phyloP scores from a whole-genome alignment of 2,888 invertebrate species.

The Balanococcus diminutus region DNA sequence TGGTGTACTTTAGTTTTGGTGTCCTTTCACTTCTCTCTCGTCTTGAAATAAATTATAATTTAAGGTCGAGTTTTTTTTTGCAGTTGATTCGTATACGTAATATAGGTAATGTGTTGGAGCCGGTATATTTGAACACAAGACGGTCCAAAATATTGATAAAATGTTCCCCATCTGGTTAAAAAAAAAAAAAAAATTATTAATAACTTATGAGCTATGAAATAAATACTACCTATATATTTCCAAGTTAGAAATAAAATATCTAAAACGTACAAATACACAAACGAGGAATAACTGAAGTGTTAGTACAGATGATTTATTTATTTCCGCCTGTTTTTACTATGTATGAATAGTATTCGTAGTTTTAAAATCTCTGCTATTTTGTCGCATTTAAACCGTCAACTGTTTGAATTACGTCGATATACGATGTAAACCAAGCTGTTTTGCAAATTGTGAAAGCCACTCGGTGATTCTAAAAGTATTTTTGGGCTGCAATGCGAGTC shows the following conservation, averaged over 20 bases:
- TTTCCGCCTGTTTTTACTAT: background rate
- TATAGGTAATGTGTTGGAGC: too few species aligned
- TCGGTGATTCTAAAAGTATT: background rate
- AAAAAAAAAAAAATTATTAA: too few species aligned
- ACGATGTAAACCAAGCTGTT: background rate
- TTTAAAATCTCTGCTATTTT: background rate
- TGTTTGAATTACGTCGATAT: background rate
- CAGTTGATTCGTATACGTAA: background rate
- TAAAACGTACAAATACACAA: too few species aligned
- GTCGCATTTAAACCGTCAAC: background rate
- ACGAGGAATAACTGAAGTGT: background rate
- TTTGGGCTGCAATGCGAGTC: background rate
- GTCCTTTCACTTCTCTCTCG: slow-evolving; percentile 19
- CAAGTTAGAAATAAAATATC: too few species aligned
- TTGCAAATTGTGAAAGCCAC: background rate
- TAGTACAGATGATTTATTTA: background rate
- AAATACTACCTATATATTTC: too few species aligned
- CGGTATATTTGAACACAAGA: too few species aligned
- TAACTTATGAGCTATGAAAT: too few species aligned
- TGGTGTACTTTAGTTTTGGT: background rate
- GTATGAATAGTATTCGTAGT: background rate
- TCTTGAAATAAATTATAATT: background rate
- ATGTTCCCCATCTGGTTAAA: too few species aligned
- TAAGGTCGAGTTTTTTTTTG: background rate
- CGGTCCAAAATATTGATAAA: background rate